Conservation (phyloP, 2,888 invertebrate species). For the Dicyrtomina minuta region DNA sequence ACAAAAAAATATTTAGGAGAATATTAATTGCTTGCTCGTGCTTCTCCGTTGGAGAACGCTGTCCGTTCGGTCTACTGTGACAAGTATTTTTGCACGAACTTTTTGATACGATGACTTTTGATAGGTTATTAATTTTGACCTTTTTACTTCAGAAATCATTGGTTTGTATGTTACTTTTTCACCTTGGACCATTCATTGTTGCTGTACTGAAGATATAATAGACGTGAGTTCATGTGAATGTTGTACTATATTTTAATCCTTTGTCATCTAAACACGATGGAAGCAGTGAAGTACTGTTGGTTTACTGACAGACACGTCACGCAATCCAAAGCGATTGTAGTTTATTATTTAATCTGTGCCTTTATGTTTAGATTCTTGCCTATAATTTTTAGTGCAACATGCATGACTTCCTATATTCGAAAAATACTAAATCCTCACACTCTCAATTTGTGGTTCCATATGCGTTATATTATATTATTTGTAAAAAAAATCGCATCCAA, state of each 20-base stretch:
- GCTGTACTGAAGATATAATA: too few species aligned
- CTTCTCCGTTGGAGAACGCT: too few species aligned
- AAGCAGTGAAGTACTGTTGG: neutral
- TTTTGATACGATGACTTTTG: neutral
- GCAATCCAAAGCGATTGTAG: neutral
- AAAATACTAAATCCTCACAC: too few species aligned
- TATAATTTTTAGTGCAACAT: slow-evolving; percentile 3
- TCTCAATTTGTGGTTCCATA: too few species aligned
- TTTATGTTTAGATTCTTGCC: neutral
- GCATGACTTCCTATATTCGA: too few species aligned
- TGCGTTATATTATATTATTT: neutral
- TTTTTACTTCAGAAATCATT: slow-evolving; percentile 1
- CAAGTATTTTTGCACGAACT: too few species aligned
- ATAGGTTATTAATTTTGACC: slow-evolving; percentile 24
- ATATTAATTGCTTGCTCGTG: too few species aligned
- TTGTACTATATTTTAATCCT: neutral
- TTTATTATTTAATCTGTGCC: neutral
- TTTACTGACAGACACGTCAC: neutral
- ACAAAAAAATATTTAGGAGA: too few species aligned
- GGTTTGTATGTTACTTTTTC: slow-evolving; percentile 14
- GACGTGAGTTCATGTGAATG: neutral
- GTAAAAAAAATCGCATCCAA: neutral
- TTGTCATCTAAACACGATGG: neutral
- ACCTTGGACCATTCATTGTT: slow-evolving; percentile 17
- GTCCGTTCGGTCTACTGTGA: too few species aligned